Evolutionary conservation across 1,140 invertebrate species (phyloP).

Genomic region (Drosophila jambulina): DNA sequence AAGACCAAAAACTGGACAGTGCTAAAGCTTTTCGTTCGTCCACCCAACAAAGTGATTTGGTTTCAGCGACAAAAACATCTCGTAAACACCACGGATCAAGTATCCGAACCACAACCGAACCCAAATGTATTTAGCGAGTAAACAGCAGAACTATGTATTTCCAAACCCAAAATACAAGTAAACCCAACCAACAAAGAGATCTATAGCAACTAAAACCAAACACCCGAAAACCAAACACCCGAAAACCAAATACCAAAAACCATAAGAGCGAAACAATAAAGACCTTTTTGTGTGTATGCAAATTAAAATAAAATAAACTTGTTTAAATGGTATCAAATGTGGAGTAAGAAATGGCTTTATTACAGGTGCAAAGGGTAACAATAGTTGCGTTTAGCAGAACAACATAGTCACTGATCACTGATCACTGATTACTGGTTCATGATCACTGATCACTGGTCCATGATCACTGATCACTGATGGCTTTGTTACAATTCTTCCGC

Average conservation of each 20-base stretch:
- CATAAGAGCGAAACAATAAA: conserved; percentile 73
- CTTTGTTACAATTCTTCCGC: too few relatives aligned
- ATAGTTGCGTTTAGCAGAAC: too few relatives aligned
- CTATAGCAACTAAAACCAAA: conserved; percentile 26
- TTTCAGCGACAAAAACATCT: conserved; percentile 61
- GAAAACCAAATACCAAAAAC: conserved; percentile 9
- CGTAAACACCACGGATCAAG: conserved; percentile 21
- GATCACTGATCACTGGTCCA: too few relatives aligned
- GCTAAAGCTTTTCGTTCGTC: conserved; percentile 38
- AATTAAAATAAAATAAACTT: conserved; percentile 30
- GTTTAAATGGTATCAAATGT: neutral
- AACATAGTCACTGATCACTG: too few relatives aligned
- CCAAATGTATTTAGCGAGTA: conserved; percentile 45
- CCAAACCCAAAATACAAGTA: conserved; percentile 43
- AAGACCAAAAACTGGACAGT: conserved; percentile 51
- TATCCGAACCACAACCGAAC: conserved; percentile 36
- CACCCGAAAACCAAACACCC: conserved; percentile 18
- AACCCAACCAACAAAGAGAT: conserved; percentile 51
- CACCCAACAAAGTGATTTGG: conserved; percentile 69
- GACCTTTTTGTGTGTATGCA: conserved; percentile 76
- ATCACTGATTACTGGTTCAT: too few relatives aligned
- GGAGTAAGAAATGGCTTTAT: neutral
- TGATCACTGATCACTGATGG: too few relatives aligned
- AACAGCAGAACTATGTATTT: conserved; percentile 49
- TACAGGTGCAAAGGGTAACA: neutral